Base-by-base conservation (phyloP, 2,888 invertebrate species). In the Cremastobaeus sp. region DNA sequence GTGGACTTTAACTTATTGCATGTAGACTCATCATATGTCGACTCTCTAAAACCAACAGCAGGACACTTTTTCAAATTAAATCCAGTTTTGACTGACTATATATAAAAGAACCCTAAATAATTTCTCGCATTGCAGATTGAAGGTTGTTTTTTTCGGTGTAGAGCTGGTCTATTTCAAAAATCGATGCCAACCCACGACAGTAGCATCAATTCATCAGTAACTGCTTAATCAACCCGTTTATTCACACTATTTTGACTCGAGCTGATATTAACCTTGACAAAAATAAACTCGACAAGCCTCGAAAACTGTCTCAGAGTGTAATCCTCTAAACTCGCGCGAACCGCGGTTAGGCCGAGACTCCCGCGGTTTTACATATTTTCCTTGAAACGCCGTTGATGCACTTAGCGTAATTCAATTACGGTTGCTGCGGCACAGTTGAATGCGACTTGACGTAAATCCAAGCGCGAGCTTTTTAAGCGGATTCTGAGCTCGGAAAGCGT, bases 191-290 rank as follows among this genome's bases (percentile, higher is more conserved):
- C 12, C 2, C 14, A 34, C 14, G n/a, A n/a, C n/a, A n/a, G n/a
- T n/a, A n/a, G n/a, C n/a, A 34, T 6, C 18, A 14, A 54, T 12
- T 35, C 25, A 34, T 25, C 12, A 37, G 15, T 37, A 6, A 18
- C 32, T 32, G 18, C 37, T 52, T 37, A 25, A 52, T 32, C 37
- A 50, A 34, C 25, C 11, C 12, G 3, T 2, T 4, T 35, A 20
- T 30, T 50, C 25, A 64, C 4, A 11, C 3, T 39, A 65, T 54
- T 28, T 52, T 12, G 45, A 28, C 47, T 25, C 21, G 15, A 2
- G 14, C 34, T 48, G 55, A 39, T 66, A 55, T 21, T 66, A 57
- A 66, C 66, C 66, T 66, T 66, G 57, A 66, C 50, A 6, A 15
- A 66, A 66, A 66, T 66, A 66, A 66, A 30, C 48, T 30, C 30